A percentile compares a stretch with the other conserved stretches of the same genome.
Evolutionary conservation across 2,113 vertebrate genomes (phyloP).

Genomic region (Empidonax traillii): DNA sequence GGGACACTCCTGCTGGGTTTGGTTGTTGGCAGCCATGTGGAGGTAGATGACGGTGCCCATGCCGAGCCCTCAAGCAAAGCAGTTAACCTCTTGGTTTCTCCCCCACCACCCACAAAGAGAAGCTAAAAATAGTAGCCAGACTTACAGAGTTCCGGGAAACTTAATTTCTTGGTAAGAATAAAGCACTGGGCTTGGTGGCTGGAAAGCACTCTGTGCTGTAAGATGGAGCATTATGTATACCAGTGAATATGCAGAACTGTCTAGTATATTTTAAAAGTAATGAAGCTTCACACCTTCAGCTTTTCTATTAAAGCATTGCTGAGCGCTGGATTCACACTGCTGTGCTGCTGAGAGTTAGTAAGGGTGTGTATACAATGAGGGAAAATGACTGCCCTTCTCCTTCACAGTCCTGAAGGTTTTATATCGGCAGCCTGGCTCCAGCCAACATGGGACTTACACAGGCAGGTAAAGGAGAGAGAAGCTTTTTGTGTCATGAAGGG

Average conservation of each 20-base stretch:
- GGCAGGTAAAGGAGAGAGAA: not conserved
- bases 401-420: not conserved
- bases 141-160: slow-evolving; percentile 1
- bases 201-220: not conserved
- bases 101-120: not conserved
- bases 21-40: not conserved
- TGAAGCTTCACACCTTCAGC: slow-evolving; percentile 37
- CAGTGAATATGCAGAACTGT: not conserved
- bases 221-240: not conserved
- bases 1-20: not conserved
- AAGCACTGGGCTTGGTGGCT: not conserved
- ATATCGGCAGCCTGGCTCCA: not conserved
- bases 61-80: not conserved
- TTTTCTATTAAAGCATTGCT: slow-evolving; percentile 23
- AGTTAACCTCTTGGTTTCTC: slow-evolving; percentile 32
- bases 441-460: not conserved
- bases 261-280: slow-evolving; percentile 46
- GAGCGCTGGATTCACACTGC: slow-evolving; percentile 23
- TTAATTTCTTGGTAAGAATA: not conserved
- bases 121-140: slow-evolving; percentile 14
- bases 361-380: not conserved
- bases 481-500: not conserved
- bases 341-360: not conserved
- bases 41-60: not conserved
- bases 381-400: not conserved